Evolutionary conservation across 2,888 invertebrate species (phyloP).

Genomic region (Hipparchia semele): DNA sequence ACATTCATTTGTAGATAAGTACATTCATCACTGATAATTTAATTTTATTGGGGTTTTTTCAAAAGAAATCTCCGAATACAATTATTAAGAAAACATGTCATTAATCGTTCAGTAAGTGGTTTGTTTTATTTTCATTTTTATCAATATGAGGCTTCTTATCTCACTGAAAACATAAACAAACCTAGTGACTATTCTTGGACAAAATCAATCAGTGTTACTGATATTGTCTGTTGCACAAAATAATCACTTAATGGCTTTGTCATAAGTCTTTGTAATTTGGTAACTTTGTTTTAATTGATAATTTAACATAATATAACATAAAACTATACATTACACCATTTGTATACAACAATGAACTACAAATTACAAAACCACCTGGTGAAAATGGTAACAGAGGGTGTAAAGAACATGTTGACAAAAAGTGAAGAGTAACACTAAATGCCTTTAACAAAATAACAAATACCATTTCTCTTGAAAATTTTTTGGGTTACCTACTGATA

Average conservation of each 20-base stretch:
- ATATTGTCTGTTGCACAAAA: slow-evolving; percentile 1
- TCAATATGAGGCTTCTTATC: slow-evolving; percentile 26
- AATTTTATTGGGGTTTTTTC: neutral
- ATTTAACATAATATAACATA: neutral
- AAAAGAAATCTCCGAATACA: neutral
- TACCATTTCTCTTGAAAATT: too few relatives aligned
- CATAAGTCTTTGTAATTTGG: neutral
- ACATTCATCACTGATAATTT: too few relatives aligned
- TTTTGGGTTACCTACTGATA: too few relatives aligned
- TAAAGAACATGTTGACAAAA: too few relatives aligned
- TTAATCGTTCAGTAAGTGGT: slow-evolving; percentile 9
- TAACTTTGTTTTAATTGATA: neutral
- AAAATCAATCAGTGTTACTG: slow-evolving; percentile 19
- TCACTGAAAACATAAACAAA: slow-evolving; percentile 24
- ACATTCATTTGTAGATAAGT: too few relatives aligned
- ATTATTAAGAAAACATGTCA: neutral
- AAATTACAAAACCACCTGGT: too few relatives aligned
- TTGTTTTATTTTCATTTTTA: slow-evolving; percentile 35
- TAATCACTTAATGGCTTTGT: neutral
- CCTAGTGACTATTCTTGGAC: neutral
- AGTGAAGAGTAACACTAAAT: too few relatives aligned
- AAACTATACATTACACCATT: too few relatives aligned
- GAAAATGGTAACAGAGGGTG: too few relatives aligned
- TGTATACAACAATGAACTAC: too few relatives aligned
- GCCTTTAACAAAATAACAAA: too few relatives aligned